Conservation (phyloP, 2,888 invertebrate species). For the Lottia gigantea region DNA sequence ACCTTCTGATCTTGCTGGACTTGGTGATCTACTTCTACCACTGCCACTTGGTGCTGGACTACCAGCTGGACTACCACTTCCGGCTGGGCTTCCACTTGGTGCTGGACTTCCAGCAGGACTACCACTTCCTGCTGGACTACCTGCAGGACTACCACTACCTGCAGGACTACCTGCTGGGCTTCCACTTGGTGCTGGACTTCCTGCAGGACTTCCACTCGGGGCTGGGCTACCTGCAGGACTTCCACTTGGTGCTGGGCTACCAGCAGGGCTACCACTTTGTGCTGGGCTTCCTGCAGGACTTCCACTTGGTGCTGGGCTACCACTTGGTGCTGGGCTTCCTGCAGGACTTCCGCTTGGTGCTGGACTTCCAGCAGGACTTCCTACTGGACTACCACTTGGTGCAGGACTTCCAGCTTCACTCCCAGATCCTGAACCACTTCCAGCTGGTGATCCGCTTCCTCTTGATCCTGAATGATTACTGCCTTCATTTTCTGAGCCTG, state of each 20-base stretch:
- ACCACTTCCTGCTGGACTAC: conserved; percentile 17
- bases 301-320: conserved; percentile 9
- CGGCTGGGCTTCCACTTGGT: conserved; percentile 25
- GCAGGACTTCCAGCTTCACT: conserved; percentile 23
- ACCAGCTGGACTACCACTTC: conserved; percentile 8
- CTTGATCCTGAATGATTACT: conserved; percentile 27
- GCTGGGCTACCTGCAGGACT: conserved; percentile 31
- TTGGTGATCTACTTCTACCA: conserved; percentile 23
- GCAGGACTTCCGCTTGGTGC: conserved; percentile 22
- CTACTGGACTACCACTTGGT: conserved; percentile 25
- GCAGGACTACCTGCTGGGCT: conserved; percentile 29
- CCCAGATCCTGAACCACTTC: conserved; percentile 26
- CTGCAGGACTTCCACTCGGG: conserved; percentile 24
- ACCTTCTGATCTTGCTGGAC: conserved; percentile 2
- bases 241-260: conserved; percentile 26
- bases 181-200: conserved; percentile 13
- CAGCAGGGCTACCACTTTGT: conserved; percentile 28
- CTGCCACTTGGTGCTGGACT: conserved; percentile 18
- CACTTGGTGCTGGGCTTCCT: conserved; percentile 14
- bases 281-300: conserved; percentile 30
- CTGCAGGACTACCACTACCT: conserved; percentile 21
- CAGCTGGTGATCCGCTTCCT: conserved; percentile 22
- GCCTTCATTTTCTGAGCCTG: conserved; percentile 24
- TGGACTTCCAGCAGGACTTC: conserved; percentile 24
- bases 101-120: conserved; percentile 30